Evolutionary conservation across 2,888 invertebrate species (phyloP), one percentile per base, ranked within the genome.

Genomic region (Drosophila cracens): DNA sequence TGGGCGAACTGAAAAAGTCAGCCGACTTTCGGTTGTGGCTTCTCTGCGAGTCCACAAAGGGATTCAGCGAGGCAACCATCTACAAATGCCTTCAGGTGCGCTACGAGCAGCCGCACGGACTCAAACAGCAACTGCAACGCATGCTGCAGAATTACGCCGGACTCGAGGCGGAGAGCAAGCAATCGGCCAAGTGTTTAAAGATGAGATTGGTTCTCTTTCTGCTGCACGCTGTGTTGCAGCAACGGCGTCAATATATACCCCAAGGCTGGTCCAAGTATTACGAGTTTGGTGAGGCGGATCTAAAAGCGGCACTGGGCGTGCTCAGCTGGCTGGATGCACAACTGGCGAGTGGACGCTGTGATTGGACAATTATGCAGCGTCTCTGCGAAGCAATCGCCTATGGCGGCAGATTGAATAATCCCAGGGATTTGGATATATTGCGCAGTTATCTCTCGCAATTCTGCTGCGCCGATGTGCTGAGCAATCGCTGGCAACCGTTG

Each of bases 201-300:
- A 94, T 95, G 59, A 94, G 96, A 66, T 95, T 99, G 84, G 95
- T 97, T 8, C 93, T 99, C 21, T 96, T 98, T 74, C 96, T 97
- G 95, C 94, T 97, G 65, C 98, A 99, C 92, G 98, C 99, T 1
- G 94, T 99, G 18, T 94, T 98, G 60, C 97, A 97, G 92, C 99
- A 99, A 93, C 94, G 99, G 48, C 94, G 99, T 69, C 97, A 96
- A 60, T 99, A 96, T 92, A 97, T 98, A 82, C 98, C 98, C 1
- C 97, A 98, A 94, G 96, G 98, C 0, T 98, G 98, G 98, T 96
- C 96, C 1, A 97, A 96, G 91, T 95, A 95, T 91, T 98, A 98
- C 93, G 98, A 98, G 90, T 98, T 98, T 93, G 96, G 96, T 60
- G 96, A 96, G 83, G 95, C 96, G 0, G 98, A 98, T 92, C 93